Percentiles rank a stretch among this genome's conserved stretches.
Conservation (phyloP, 2,113 vertebrate species). For the Peucedramus taeniatus region DNA sequence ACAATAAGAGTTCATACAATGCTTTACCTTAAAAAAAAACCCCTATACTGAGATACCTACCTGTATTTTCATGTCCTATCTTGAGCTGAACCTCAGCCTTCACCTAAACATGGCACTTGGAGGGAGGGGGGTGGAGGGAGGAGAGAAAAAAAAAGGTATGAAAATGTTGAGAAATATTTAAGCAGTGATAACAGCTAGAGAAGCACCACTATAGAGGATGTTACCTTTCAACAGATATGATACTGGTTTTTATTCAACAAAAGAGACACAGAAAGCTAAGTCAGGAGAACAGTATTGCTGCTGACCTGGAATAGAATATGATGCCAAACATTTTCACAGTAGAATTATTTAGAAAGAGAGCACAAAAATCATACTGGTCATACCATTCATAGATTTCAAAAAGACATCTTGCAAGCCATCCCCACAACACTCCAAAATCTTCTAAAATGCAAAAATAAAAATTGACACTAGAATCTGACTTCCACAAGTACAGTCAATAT, state of each 20-base stretch:
- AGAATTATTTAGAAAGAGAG: not conserved
- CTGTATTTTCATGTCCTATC: not conserved
- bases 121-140: fast-evolving
- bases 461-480: not conserved
- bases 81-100: not conserved
- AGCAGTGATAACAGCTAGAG: not conserved
- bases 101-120: not conserved
- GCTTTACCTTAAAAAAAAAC: not conserved
- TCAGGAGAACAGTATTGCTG: not conserved
- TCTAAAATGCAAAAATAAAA: not conserved
- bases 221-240: not conserved
- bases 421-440: not conserved
- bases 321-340: not conserved
- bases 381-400: not conserved
- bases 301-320: not conserved
- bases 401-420: not conserved
- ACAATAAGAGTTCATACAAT: not conserved
- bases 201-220: not conserved
- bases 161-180: not conserved
- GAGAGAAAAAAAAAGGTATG: not conserved
- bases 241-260: not conserved
- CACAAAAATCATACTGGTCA: not conserved
- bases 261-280: not conserved
- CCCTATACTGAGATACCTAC: not conserved
- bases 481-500: not conserved